Conservation (phyloP, 2,797 vertebrate genomes). For the Microctenopoma steveboyesi region DNA sequence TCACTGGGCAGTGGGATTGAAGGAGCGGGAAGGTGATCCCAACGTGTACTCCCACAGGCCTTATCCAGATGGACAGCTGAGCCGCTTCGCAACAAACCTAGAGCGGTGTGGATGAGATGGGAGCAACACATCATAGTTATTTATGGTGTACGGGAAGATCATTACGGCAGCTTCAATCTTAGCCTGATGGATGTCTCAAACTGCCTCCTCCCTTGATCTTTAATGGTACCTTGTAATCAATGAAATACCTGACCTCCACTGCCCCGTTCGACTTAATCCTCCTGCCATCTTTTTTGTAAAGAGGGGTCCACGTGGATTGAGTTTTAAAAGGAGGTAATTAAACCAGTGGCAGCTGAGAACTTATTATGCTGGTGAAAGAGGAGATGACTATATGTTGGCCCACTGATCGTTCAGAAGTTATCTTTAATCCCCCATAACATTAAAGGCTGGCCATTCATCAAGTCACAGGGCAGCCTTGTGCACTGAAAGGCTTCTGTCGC, state of each 20-base stretch:
- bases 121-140: conserved; percentile 90
- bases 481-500: conserved; percentile 78
- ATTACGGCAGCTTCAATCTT: conserved; percentile 91
- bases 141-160: conserved; percentile 93
- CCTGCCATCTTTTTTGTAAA: conserved; percentile 81
- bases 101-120: conserved; percentile 50
- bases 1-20: conserved; percentile 40
- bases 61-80: conserved; percentile 20
- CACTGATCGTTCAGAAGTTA: conserved; percentile 83
- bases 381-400: conserved; percentile 81
- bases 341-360: conserved; percentile 88
- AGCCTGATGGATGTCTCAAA: conserved; percentile 91
- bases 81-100: conserved; percentile 56
- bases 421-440: conserved; percentile 87
- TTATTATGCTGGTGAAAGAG: conserved; percentile 86
- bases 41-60: conserved; percentile 19
- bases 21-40: conserved; percentile 10
- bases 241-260: conserved; percentile 78
- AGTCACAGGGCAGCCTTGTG: conserved; percentile 82
- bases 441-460: conserved; percentile 86
- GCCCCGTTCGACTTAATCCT: conserved; percentile 71
- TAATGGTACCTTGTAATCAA: conserved; percentile 83
- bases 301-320: conserved; percentile 87
- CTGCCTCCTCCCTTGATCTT: conserved; percentile 84
- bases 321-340: conserved; percentile 93